Evolutionary conservation across 92 coral and sea anemone genomes (phyloP).

Genomic region (Galaxea fascicularis): DNA sequence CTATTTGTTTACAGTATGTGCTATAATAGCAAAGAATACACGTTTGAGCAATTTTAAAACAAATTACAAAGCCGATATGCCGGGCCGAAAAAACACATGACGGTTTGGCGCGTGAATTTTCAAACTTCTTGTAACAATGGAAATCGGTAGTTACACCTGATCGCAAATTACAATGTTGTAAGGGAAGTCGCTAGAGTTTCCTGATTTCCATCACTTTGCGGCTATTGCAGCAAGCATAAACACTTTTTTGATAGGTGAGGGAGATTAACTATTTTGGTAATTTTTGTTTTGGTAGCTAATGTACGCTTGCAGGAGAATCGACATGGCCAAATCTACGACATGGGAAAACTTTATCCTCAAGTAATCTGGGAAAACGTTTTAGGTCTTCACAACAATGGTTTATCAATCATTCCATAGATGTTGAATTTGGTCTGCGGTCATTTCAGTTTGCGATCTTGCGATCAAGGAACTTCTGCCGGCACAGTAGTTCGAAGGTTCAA

Average conservation of each 20-base stretch:
- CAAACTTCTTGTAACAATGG: no score
- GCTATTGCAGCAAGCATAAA: conserved; percentile 7
- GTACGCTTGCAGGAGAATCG: conserved; percentile 38
- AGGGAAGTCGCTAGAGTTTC: conserved; percentile 7
- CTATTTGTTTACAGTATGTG: no score
- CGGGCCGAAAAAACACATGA: no score
- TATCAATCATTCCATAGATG: conserved; percentile 31
- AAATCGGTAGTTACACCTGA: no score
- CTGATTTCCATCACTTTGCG: background rate
- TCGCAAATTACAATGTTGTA: conserved; percentile 12
- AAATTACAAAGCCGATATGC: no score
- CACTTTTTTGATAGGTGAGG: conserved; percentile 12
- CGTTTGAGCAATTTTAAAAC: no score
- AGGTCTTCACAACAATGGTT: conserved; percentile 32
- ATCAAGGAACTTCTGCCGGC: no score
- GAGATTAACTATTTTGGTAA: conserved; percentile 14
- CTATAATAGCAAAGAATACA: no score
- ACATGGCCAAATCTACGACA: conserved; percentile 50
- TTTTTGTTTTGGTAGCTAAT: conserved; percentile 32
- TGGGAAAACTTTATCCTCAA: conserved; percentile 49
- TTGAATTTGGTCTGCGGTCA: conserved; percentile 38
- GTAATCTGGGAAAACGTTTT: conserved; percentile 38
- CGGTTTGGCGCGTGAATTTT: no score
- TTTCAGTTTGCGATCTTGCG: conserved; percentile 53
- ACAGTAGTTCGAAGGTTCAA: no score